A percentile compares a stretch with the other conserved stretches of the same genome.
Evolutionary conservation across 2,797 vertebrate species (phyloP).

Genomic region (Eleutherodactylus coqui): DNA sequence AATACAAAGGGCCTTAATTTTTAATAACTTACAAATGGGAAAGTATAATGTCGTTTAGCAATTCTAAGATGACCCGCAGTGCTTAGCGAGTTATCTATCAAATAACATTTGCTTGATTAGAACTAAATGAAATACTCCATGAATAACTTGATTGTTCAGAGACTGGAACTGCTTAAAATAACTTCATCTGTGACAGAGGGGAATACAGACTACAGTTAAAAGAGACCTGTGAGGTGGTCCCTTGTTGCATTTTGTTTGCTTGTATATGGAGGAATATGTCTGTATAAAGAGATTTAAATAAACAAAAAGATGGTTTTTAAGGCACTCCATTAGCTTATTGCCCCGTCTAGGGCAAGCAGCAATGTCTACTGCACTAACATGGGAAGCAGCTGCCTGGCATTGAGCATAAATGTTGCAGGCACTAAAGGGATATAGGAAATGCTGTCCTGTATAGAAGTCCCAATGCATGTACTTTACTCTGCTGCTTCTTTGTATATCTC

Average conservation of each 20-base stretch:
- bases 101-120: conserved; percentile 48
- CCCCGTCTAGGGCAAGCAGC: neutral
- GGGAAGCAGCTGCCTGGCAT: neutral
- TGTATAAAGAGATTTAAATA: neutral
- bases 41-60: conserved; percentile 39
- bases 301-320: neutral
- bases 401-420: neutral
- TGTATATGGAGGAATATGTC: neutral
- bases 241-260: neutral
- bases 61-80: conserved; percentile 13
- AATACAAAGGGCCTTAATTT: conserved; percentile 53
- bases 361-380: neutral
- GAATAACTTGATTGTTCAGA: conserved; percentile 9
- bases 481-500: no score
- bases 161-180: neutral
- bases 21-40: conserved; percentile 52
- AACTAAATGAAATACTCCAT: conserved; percentile 23
- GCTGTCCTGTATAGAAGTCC: no score
- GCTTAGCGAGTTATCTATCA: conserved; percentile 47
- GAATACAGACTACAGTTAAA: neutral
- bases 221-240: neutral
- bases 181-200: neutral
- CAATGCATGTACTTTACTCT: no score
- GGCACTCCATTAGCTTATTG: neutral
- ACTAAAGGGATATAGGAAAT: neutral